Evolutionary conservation across 2,797 vertebrate species (phyloP).

Genomic region (Pantherophis alleghaniensis): DNA sequence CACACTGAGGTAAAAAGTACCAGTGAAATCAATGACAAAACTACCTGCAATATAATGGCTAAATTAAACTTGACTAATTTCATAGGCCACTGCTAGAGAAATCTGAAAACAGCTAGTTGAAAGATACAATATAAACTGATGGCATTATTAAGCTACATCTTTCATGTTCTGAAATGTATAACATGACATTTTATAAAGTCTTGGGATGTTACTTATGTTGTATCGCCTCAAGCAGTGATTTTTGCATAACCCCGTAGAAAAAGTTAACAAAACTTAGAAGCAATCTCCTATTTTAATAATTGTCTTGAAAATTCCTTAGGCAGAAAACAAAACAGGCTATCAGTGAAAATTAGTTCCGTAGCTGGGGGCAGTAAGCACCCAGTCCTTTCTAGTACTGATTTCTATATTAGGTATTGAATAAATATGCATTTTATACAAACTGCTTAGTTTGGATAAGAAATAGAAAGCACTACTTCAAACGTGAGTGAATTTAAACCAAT

Average conservation of each 20-base stretch:
- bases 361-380: background rate
- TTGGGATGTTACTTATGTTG: background rate
- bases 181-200: background rate
- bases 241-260: background rate
- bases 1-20: background rate
- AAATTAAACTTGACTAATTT: background rate
- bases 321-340: background rate
- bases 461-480: background rate
- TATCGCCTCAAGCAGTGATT: background rate
- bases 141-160: background rate
- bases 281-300: background rate
- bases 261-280: background rate
- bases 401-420: background rate
- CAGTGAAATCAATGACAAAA: background rate
- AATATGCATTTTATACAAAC: background rate
- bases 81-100: background rate
- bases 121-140: background rate
- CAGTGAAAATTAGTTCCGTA: background rate
- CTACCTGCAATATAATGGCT: background rate
- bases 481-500: too few species aligned
- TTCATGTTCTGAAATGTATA: background rate
- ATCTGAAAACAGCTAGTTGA: background rate
- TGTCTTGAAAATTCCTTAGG: background rate
- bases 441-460: background rate
- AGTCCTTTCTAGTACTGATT: too few species aligned